Conservation (phyloP, 2,113 vertebrate genomes). For the Castor canadensis region DNA sequence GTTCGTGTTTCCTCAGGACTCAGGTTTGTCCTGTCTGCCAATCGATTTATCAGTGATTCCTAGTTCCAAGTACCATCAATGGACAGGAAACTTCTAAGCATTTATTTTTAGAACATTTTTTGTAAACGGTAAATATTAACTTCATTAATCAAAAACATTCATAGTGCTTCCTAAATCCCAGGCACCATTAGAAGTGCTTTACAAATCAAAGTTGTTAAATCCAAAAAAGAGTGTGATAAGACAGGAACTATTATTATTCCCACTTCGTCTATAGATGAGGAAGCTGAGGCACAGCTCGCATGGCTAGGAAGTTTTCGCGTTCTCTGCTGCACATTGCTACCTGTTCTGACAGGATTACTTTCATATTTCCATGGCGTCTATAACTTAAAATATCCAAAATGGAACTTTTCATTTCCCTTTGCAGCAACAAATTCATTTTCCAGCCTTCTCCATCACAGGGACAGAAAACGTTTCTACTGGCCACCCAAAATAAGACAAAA, state of each 20-base stretch:
- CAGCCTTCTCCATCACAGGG: neutral
- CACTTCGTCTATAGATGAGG: neutral
- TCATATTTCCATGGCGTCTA: conserved; percentile 11
- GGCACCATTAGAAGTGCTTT: neutral
- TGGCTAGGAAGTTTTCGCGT: neutral
- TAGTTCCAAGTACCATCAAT: neutral
- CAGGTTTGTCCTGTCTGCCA: neutral
- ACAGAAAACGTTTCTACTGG: neutral
- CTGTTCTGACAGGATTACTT: neutral
- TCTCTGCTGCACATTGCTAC: neutral
- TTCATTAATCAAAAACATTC: neutral
- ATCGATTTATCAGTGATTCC: neutral
- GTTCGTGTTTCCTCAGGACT: neutral
- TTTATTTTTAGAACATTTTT: neutral
- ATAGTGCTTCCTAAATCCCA: neutral
- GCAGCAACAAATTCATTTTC: neutral
- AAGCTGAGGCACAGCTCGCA: neutral
- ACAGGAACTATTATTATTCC: neutral
- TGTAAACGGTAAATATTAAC: conserved; percentile 17
- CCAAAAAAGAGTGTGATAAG: neutral
- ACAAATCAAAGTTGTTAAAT: conserved; percentile 12
- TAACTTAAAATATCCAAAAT: neutral
- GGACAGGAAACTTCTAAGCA: neutral
- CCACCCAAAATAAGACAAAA: neutral
- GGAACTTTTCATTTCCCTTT: neutral